Evolutionary conservation across 2,113 vertebrate genomes (phyloP), one percentile per base, ranked within the genome.

Genomic region (Nerophis lumbriciformis): DNA sequence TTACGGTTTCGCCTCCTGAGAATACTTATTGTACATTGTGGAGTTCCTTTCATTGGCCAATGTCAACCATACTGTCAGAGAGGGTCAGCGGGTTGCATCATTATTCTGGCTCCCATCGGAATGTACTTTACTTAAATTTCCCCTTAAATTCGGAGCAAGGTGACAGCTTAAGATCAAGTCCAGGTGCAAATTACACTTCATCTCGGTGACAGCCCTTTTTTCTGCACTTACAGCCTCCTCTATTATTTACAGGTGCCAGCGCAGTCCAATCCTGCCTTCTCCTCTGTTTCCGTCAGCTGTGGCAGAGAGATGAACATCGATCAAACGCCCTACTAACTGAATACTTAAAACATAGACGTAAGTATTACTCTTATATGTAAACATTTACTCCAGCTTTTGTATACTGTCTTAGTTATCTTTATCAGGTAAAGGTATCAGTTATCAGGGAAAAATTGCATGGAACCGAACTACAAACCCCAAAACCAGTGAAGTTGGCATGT

Each of bases 121-220:
- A 73, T 68, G 66, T 55, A 28, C 13, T 56, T 16, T 48, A 45
- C 16, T 38, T 53, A 55, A 66, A 63, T 28, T 28, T 28, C 28
- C 28, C 28, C 28, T 28, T 28, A 28, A 73, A 77, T 68, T 62
- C 58, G 21, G 59, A 73, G 69, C 19, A 16, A 64, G 76, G 68
- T 76, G 78, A 80, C 76, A 75, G 63, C 53, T 61, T 13, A 47
- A 65, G 67, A 74, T 71, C 73, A 72, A 63, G 75, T 71, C 67
- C 71, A 69, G 61, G 55, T 69, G 65, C 68, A 63, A 66, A 61
- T 83, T 68, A 75, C 60, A 61, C 42, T n/a, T 14, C 42, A 39
- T 77, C 49, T 57, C 49, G 71, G 71, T 70, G 73, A 77, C 70
- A 70, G 69, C 59, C 47, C 59, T 60, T 66, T 56, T 59, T 58